These are phyloP conservation scores for Sarcophaga rosellei DNA, from an alignment of 2,888 invertebrate genomes.

Conservation along the genomic window DNA sequence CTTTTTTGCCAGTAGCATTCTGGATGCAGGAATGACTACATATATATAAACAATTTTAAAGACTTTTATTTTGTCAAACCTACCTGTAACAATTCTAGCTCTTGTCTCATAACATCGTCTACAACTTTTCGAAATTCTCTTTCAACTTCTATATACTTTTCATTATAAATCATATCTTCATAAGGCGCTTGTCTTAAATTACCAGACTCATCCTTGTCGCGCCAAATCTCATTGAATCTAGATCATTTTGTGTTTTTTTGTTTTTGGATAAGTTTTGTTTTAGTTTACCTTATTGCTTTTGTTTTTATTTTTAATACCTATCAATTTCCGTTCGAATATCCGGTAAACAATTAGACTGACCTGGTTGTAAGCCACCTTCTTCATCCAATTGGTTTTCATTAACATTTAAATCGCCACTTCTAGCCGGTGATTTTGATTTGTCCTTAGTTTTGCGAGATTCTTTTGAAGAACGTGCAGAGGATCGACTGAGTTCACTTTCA, in stretches of 20 bases:
- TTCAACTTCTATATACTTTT: slow-evolving; percentile 92
- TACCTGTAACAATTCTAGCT: slow-evolving; percentile 86
- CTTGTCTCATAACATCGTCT: slow-evolving; percentile 89
- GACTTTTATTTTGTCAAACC: neutral
- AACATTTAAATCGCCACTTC: slow-evolving; percentile 82
- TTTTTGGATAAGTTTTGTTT: slow-evolving; percentile 2
- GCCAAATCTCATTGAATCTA: slow-evolving; percentile 91
- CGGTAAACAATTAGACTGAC: slow-evolving; percentile 87
- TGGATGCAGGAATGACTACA: slow-evolving; percentile 34
- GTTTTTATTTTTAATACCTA: slow-evolving; percentile 80
- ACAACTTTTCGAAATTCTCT: slow-evolving; percentile 90
- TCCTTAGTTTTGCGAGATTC: slow-evolving; percentile 91
- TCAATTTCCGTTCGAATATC: slow-evolving; percentile 88
- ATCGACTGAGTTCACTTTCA: slow-evolving; percentile 90
- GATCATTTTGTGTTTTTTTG: slow-evolving; percentile 16
- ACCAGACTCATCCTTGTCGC: slow-evolving; percentile 87
- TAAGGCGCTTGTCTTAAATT: slow-evolving; percentile 90
- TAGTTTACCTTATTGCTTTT: neutral
- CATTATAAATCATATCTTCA: slow-evolving; percentile 90
- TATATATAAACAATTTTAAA: neutral
- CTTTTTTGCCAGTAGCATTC: slow-evolving; percentile 87
- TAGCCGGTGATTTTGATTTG: slow-evolving; percentile 84
- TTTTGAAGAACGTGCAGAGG: slow-evolving; percentile 89
- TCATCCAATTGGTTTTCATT: slow-evolving; percentile 84
- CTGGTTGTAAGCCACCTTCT: slow-evolving; percentile 84